Conservation (phyloP, 2,797 vertebrate genomes). For the Iguana delicatissima region DNA sequence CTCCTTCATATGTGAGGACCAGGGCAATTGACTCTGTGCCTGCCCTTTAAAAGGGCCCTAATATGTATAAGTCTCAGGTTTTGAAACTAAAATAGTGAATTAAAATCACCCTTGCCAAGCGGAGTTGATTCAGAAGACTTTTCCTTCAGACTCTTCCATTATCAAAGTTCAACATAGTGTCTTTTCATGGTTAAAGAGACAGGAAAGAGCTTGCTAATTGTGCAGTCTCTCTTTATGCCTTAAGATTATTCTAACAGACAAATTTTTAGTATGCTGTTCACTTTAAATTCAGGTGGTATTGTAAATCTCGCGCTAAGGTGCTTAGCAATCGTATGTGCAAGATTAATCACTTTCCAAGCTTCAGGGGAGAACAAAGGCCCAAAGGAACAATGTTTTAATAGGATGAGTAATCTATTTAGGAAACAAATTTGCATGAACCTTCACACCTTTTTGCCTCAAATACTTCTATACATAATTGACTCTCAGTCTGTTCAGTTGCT, state of each 20-base stretch:
- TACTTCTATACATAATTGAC: slow-evolving; percentile 8
- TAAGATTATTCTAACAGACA: slow-evolving; percentile 30
- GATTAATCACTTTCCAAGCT: slow-evolving; percentile 48
- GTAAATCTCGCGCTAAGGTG: slow-evolving; percentile 30
- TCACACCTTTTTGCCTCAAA: slow-evolving; percentile 33
- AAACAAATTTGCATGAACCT: slow-evolving; percentile 45
- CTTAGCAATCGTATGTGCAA: slow-evolving; percentile 37
- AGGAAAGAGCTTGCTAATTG: neutral
- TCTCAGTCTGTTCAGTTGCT: neutral
- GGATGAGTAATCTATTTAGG: slow-evolving; percentile 32
- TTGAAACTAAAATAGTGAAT: neutral
- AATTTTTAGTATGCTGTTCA: neutral
- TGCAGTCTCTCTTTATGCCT: slow-evolving; percentile 16
- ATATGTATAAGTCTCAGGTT: neutral
- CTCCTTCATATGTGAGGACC: too few relatives aligned
- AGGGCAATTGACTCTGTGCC: too few relatives aligned
- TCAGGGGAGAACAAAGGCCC: slow-evolving; percentile 39
- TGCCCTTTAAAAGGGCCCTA: too few relatives aligned
- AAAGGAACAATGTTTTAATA: slow-evolving; percentile 54
- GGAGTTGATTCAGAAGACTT: neutral
- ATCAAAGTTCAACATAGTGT: neutral
- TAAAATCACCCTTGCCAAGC: neutral
- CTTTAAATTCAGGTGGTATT: slow-evolving; percentile 56
- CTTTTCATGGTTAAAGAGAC: neutral
- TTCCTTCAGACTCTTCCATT: neutral